These are phyloP conservation scores for Neomorphus geoffroyi DNA, from an alignment of 2,797 vertebrate genomes.

Conservation along the genomic window DNA sequence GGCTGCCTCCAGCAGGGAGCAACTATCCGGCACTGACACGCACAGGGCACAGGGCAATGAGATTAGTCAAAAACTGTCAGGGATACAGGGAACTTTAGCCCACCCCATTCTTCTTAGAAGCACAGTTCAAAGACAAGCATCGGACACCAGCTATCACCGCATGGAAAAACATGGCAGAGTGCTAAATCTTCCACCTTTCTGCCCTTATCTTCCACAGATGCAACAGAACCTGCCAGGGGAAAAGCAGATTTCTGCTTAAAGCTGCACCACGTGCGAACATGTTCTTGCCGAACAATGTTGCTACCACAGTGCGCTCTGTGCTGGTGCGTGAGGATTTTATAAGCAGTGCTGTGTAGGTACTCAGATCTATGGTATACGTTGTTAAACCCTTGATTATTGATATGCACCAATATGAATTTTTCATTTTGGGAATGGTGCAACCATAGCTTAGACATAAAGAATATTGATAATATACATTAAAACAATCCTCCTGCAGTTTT, in stretches of 20 bases:
- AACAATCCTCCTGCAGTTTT: background rate
- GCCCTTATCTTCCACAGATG: background rate
- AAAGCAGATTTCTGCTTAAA: background rate
- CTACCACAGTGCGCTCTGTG: background rate
- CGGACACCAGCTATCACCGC: background rate
- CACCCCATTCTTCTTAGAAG: background rate
- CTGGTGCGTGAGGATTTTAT: background rate
- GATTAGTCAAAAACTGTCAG: background rate
- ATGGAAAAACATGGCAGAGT: background rate
- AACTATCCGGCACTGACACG: background rate
- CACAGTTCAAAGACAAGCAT: background rate
- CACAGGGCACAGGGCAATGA: background rate
- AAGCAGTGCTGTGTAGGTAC: background rate
- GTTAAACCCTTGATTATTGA: background rate
- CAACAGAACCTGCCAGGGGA: background rate
- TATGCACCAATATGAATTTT: background rate
- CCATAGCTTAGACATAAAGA: background rate
- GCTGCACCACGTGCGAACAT: background rate
- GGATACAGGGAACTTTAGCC: background rate
- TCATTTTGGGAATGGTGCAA: background rate
- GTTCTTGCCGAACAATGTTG: background rate
- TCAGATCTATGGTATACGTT: background rate
- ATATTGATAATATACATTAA: background rate
- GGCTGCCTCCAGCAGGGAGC: background rate
- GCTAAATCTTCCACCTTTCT: conserved; percentile 3